These are phyloP conservation scores for Anableps anableps DNA, from an alignment of 2,797 vertebrate genomes.

Conservation along the genomic window DNA sequence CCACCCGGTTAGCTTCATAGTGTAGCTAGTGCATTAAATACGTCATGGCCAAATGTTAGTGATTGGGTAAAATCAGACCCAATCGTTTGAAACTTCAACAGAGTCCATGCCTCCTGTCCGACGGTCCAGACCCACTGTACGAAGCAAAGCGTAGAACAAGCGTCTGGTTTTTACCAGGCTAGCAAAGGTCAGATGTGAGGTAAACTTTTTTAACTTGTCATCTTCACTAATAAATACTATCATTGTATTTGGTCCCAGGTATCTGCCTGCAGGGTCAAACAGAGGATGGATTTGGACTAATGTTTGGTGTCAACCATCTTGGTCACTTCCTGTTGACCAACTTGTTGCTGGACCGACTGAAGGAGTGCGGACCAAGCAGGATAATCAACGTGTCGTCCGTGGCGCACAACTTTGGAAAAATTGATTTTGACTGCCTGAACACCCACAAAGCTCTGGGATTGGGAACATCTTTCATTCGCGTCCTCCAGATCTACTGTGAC, in stretches of 20 bases:
- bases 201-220: neutral
- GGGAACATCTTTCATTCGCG: constrained; percentile 7
- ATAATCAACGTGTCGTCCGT: constrained; percentile 80
- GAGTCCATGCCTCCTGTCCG: too few species aligned
- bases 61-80: too few species aligned
- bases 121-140: too few species aligned
- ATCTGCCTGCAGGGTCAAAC: constrained; percentile 73
- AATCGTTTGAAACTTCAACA: too few species aligned
- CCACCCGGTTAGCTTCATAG: too few species aligned
- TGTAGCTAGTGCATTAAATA: too few species aligned
- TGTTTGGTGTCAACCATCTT: constrained; percentile 91
- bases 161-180: too few species aligned
- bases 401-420: constrained; percentile 79
- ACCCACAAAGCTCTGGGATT: constrained; percentile 27
- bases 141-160: too few species aligned
- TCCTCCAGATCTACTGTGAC: constrained; percentile 82
- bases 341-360: constrained; percentile 87
- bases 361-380: constrained; percentile 80
- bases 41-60: too few species aligned
- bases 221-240: neutral
- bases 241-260: constrained; percentile 12
- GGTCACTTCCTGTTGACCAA: constrained; percentile 91
- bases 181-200: neutral
- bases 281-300: constrained; percentile 84
- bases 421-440: constrained; percentile 70